Conservation (phyloP, 2,888 invertebrate genomes). For the Vesta saturnalis region DNA sequence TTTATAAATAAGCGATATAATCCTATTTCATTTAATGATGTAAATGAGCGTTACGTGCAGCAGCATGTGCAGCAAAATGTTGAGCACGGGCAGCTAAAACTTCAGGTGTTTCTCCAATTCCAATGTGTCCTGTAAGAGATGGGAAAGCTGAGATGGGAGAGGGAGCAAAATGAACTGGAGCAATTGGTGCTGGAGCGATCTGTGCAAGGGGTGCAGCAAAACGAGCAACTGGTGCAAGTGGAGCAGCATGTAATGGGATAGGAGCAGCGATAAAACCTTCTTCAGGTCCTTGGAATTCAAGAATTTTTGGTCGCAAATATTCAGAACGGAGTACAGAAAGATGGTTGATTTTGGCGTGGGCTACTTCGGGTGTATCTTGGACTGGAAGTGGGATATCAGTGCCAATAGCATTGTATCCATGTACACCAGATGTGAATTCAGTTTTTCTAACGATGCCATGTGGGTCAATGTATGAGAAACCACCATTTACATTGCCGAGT, state of each 20-base stretch:
- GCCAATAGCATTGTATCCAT: slow-evolving; percentile 42
- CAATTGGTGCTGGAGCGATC: neutral
- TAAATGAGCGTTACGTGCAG: neutral
- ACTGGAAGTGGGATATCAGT: slow-evolving; percentile 43
- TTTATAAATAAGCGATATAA: too few relatives aligned
- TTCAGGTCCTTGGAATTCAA: slow-evolving; percentile 24
- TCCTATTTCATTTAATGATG: neutral
- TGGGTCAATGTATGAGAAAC: slow-evolving; percentile 43
- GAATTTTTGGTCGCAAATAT: slow-evolving; percentile 15
- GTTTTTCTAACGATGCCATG: slow-evolving; percentile 40
- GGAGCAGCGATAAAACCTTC: slow-evolving; percentile 4
- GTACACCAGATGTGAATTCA: slow-evolving; percentile 37
- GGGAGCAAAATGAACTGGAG: slow-evolving; percentile 11
- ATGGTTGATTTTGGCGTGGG: slow-evolving; percentile 42
- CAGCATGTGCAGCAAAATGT: slow-evolving; percentile 35
- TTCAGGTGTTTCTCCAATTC: slow-evolving; percentile 42
- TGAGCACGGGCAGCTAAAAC: slow-evolving; percentile 43
- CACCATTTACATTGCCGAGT: slow-evolving; percentile 42
- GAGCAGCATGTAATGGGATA: slow-evolving; percentile 6
- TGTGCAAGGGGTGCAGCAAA: slow-evolving; percentile 10
- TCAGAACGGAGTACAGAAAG: slow-evolving; percentile 24
- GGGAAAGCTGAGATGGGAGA: slow-evolving; percentile 17
- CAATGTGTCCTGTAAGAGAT: neutral
- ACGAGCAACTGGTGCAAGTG: neutral
- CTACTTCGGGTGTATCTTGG: slow-evolving; percentile 48